Conservation (phyloP, 92 coral and sea anemone species). For the Parazoanthus darwini region DNA sequence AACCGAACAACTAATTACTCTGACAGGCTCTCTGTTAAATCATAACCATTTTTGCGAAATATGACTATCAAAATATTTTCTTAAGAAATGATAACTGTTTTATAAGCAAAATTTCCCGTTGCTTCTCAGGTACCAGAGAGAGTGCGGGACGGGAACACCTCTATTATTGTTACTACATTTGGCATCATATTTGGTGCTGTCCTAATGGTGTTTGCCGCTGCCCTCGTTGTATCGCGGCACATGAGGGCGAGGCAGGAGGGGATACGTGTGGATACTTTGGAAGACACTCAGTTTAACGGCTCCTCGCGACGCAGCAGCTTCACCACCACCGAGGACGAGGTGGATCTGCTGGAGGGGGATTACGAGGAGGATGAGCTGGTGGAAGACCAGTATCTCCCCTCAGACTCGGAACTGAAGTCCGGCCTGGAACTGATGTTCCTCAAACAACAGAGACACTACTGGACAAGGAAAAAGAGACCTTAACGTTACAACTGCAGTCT, state of each 20-base stretch:
- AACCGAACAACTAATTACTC: too few relatives aligned
- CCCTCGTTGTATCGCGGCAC: conserved; percentile 63
- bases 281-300: conserved; percentile 69
- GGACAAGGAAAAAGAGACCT: conserved; percentile 81
- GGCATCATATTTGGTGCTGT: conserved; percentile 86
- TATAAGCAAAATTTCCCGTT: background rate
- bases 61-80: too few relatives aligned
- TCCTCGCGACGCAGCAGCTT: conserved; percentile 82
- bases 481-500: background rate
- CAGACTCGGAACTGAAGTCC: conserved; percentile 95
- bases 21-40: background rate
- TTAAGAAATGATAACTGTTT: too few relatives aligned
- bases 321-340: conserved; percentile 81
- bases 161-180: conserved; percentile 79
- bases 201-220: conserved; percentile 69
- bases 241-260: conserved; percentile 54
- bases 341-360: conserved; percentile 85
- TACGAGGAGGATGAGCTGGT: conserved; percentile 95
- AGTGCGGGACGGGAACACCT: conserved; percentile 61
- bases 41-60: background rate
- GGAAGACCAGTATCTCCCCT: conserved; percentile 93
- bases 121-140: conserved; percentile 75
- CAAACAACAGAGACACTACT: conserved; percentile 96
- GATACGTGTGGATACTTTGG: conserved; percentile 65
- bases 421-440: conserved; percentile 95